Evolutionary conservation across 2,888 invertebrate genomes (phyloP).

Genomic region (Cheilosia vernalis): DNA sequence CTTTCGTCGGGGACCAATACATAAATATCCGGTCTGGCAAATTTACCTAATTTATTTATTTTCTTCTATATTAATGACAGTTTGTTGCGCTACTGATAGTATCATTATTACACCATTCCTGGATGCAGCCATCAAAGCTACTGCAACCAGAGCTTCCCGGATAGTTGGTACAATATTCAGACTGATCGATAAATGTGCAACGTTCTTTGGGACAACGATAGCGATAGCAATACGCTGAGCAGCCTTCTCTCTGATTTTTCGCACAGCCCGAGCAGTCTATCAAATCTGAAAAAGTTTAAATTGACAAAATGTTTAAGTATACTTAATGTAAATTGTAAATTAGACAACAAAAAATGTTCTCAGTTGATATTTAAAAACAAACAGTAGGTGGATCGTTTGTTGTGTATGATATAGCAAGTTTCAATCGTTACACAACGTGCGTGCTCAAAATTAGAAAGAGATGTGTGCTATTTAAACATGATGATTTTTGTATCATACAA

Average conservation of each 20-base stretch:
- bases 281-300: slow-evolving; percentile 4
- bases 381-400: too few relatives aligned
- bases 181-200: slow-evolving; percentile 51
- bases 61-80: background rate
- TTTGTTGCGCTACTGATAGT: background rate
- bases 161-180: slow-evolving; percentile 51
- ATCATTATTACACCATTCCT: slow-evolving; percentile 50
- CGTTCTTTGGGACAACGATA: slow-evolving; percentile 47
- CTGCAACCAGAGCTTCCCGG: slow-evolving; percentile 48
- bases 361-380: too few relatives aligned
- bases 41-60: background rate
- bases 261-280: slow-evolving; percentile 66
- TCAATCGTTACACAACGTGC: too few relatives aligned
- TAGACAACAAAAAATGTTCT: too few relatives aligned
- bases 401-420: too few relatives aligned
- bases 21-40: too few relatives aligned
- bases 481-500: too few relatives aligned
- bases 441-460: too few relatives aligned
- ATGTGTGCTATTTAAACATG: background rate
- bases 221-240: slow-evolving; percentile 60
- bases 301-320: background rate
- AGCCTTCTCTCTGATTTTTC: slow-evolving; percentile 31
- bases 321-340: background rate
- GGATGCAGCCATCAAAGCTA: slow-evolving; percentile 58
- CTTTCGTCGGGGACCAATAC: too few relatives aligned